Percentiles rank a stretch among this genome's conserved stretches.
Conservation (phyloP, 2,113 vertebrate species). For the Azemiops feae region DNA sequence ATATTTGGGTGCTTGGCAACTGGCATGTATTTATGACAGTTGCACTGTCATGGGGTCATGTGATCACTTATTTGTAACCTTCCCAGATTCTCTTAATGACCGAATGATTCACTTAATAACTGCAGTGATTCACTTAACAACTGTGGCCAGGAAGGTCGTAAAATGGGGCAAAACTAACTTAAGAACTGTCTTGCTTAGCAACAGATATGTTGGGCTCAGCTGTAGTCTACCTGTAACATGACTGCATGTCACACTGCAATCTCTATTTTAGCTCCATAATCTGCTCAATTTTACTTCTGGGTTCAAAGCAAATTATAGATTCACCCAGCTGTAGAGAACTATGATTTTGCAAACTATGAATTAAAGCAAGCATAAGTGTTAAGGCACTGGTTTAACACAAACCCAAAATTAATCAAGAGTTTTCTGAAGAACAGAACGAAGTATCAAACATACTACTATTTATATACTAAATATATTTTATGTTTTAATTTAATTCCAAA, state of each 20-base stretch:
- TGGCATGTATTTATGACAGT: too few relatives aligned
- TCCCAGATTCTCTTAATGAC: neutral
- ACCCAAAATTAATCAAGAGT: neutral
- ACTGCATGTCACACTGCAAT: neutral
- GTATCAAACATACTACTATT: neutral
- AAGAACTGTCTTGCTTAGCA: neutral
- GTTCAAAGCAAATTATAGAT: neutral
- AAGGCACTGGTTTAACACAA: neutral
- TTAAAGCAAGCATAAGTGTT: neutral
- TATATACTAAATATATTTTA: neutral
- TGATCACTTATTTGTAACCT: neutral
- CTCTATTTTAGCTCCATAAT: neutral
- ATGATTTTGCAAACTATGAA: neutral
- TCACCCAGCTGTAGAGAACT: neutral
- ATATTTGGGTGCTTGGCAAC: neutral
- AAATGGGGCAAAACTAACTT: neutral
- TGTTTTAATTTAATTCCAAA: slow-evolving; percentile 23
- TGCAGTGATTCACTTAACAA: neutral
- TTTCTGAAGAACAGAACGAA: neutral
- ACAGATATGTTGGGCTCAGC: neutral
- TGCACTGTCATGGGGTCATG: too few relatives aligned
- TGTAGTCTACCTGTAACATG: neutral
- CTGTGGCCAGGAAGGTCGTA: neutral
- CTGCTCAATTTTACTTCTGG: accelerated
- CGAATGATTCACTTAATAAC: neutral